Conservation (phyloP, 1,140 invertebrate genomes). For the Aphaenogaster rudis region DNA sequence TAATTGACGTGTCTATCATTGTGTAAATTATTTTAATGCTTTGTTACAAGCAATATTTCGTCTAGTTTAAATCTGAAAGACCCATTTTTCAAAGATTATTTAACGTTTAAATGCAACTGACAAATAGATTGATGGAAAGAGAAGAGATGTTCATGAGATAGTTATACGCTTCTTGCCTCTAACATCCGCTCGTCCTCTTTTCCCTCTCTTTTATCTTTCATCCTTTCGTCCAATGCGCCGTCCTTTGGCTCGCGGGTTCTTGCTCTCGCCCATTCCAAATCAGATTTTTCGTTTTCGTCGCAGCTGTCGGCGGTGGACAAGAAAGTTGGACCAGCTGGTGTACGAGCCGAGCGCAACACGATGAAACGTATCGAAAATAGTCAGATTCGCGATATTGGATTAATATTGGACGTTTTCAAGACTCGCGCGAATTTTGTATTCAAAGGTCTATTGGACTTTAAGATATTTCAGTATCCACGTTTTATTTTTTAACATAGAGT, state of each 20-base stretch:
- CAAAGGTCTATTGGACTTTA: neutral
- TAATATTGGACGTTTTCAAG: neutral
- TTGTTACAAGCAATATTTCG: neutral
- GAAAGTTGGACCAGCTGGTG: conserved; percentile 88
- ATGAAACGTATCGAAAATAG: conserved; percentile 43
- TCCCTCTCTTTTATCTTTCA: conserved; percentile 36
- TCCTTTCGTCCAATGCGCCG: conserved; percentile 13
- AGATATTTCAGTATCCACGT: neutral
- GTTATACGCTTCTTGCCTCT: conserved; percentile 32
- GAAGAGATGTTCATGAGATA: conserved; percentile 13
- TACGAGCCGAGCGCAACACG: conserved; percentile 75
- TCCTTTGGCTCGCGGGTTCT: conserved; percentile 58
- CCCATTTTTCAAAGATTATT: neutral
- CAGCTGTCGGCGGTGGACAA: conserved; percentile 88
- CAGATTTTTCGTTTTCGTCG: conserved; percentile 81
- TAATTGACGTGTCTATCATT: neutral
- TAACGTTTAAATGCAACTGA: neutral
- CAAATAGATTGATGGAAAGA: neutral
- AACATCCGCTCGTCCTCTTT: conserved; percentile 27
- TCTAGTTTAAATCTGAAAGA: neutral
- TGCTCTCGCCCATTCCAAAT: conserved; percentile 72
- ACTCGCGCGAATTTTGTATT: neutral
- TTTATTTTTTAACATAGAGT: neutral
- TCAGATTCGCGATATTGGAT: conserved; percentile 11
- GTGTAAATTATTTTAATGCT: neutral